Conservation (phyloP, 2,113 vertebrate species). For the Coturnix japonica region DNA sequence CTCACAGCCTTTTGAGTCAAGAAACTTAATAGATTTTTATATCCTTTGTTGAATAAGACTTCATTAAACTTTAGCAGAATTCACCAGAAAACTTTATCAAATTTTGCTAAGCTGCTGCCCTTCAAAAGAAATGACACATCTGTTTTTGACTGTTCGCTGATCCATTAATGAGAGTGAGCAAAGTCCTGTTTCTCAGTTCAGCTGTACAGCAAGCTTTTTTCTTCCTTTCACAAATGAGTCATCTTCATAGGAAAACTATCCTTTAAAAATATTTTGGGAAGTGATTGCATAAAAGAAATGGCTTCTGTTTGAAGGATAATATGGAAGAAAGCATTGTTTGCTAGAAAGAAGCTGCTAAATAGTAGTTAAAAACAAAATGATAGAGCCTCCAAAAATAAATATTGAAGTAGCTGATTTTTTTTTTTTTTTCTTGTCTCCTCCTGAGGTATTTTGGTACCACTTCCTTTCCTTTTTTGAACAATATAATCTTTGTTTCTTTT, state of each 20-base stretch:
- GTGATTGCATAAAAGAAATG: background rate
- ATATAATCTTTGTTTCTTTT: conserved; percentile 60
- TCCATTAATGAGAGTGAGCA: background rate
- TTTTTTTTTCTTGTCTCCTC: conserved; percentile 33
- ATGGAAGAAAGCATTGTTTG: background rate
- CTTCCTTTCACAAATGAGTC: background rate
- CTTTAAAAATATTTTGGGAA: conserved; percentile 14
- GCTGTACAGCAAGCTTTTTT: background rate
- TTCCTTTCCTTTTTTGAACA: conserved; percentile 52
- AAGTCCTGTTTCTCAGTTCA: background rate
- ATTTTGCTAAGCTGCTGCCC: background rate
- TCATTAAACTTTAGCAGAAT: background rate
- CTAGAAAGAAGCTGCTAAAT: background rate
- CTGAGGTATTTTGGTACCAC: conserved; percentile 32
- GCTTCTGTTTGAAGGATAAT: background rate
- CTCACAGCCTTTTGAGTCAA: background rate
- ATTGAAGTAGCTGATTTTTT: conserved; percentile 10
- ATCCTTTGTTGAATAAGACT: background rate
- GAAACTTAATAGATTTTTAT: background rate
- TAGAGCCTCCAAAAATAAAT: conserved; percentile 6
- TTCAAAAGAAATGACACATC: background rate
- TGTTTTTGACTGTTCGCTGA: background rate
- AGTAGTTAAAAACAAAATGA: conserved; percentile 9
- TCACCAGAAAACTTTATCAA: background rate
- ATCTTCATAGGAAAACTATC: background rate